Percentiles rank a stretch among this genome's conserved stretches.
Evolutionary conservation across 2,888 invertebrate species (phyloP).

Genomic region (Marasmarcha lunaedactyla): DNA sequence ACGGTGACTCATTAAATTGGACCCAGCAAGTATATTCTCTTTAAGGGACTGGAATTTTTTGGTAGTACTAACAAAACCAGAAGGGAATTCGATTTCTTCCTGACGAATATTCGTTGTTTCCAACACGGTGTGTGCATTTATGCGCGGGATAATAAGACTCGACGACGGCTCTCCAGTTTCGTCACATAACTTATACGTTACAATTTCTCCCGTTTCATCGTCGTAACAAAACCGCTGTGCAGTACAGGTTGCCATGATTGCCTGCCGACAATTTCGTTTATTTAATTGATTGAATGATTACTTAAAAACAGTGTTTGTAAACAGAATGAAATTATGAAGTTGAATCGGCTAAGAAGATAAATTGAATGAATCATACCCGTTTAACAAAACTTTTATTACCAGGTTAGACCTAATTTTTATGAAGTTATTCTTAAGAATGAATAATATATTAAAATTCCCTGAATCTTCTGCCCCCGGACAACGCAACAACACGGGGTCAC

Average conservation of each 20-base stretch:
- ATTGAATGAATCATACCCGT: too few species aligned
- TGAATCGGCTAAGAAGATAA: too few species aligned
- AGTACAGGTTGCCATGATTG: slow-evolving; percentile 15
- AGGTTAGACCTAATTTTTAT: too few species aligned
- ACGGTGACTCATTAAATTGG: slow-evolving; percentile 49
- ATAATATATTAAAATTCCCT: too few species aligned
- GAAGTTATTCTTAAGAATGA: too few species aligned
- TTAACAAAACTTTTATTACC: too few species aligned
- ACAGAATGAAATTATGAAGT: too few species aligned
- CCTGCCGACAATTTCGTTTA: too few species aligned
- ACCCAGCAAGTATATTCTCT: slow-evolving; percentile 44
- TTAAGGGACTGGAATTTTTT: slow-evolving; percentile 43
- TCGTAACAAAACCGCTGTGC: slow-evolving; percentile 27
- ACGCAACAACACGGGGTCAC: too few species aligned
- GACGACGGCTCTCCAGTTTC: slow-evolving; percentile 62
- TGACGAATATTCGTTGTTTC: slow-evolving; percentile 7
- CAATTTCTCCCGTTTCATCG: slow-evolving; percentile 65
- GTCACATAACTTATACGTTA: slow-evolving; percentile 43
- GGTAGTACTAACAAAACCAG: slow-evolving; percentile 33
- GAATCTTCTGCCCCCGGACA: too few species aligned
- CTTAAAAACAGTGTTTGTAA: too few species aligned
- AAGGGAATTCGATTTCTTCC: slow-evolving; percentile 29
- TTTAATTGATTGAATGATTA: too few species aligned
- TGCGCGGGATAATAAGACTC: background rate
- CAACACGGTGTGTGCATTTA: slow-evolving; percentile 5